Evolutionary conservation across 2,797 vertebrate species (phyloP), one percentile per base, ranked within the genome.

Genomic region (Tapera naevia): DNA sequence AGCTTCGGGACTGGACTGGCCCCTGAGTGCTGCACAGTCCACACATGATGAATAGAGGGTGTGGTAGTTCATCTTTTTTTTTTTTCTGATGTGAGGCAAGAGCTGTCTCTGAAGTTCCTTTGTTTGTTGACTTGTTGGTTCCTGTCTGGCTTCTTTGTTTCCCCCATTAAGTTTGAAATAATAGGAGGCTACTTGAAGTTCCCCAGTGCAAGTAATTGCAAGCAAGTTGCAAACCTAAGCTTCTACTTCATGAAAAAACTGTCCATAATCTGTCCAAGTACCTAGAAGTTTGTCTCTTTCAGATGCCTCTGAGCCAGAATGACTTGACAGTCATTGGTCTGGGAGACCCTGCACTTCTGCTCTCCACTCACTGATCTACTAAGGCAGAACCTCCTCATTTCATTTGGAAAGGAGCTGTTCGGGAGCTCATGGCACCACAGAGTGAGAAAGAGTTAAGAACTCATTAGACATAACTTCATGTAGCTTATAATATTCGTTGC

Each of bases 51-150:
- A 57, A 80, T 15, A 65, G 50, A 79, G 45, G n/a, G 13, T 54
- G 65, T 58, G 51, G 56, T 0, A 25, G 30, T 3, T 57, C 61
- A 46, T 37, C 16, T 28, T 56, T 80, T 46, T 46, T 46, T 46
- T 46, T 75, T 46, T 37, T 57, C 60, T 45, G n/a, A 5, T 43
- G n/a, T 1, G 9, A 80, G 65, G 57, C 46, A 87, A 81, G 41
- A 90, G 73, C 51, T 72, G 46, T 16, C 69, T 90, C 91, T 64
- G 57, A 74, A 72, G 24, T 62, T 80, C 33, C 88, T 83, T 67
- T 80, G 28, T 82, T 50, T 58, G 22, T 24, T 80, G 53, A 86
- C 53, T 78, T 88, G 32, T 86, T 80, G 78, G 53, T 17, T 83
- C 61, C 66, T 33, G 5, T 45, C 54, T 9, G 27, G 16, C 32